Evolutionary conservation across 2,888 invertebrate species (phyloP).

Genomic region (Ecliptopera silaceata): DNA sequence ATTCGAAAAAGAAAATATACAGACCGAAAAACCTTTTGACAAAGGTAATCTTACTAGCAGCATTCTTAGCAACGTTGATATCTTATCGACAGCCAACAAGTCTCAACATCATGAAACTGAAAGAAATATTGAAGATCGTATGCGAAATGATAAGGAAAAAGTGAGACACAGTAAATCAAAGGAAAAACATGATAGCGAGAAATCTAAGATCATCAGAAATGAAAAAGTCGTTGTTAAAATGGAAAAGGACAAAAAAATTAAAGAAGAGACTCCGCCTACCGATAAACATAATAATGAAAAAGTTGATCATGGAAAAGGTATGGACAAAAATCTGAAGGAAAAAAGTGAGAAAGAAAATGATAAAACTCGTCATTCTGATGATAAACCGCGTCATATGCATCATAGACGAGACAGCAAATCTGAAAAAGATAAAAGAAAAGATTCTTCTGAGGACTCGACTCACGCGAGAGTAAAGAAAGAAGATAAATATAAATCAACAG

Average conservation of each 20-base stretch:
- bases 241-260: slow-evolving; percentile 59
- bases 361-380: slow-evolving; percentile 56
- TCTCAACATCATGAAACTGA: slow-evolving; percentile 55
- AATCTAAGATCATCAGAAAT: slow-evolving; percentile 55
- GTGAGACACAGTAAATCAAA: slow-evolving; percentile 58
- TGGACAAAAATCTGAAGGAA: slow-evolving; percentile 57
- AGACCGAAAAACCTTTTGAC: slow-evolving; percentile 66
- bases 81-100: slow-evolving; percentile 41
- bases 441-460: slow-evolving; percentile 49
- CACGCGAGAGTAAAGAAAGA: slow-evolving; percentile 63
- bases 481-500: slow-evolving; percentile 78
- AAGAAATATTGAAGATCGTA: slow-evolving; percentile 67
- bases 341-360: slow-evolving; percentile 59
- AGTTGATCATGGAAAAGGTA: slow-evolving; percentile 27
- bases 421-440: slow-evolving; percentile 68
- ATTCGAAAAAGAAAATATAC: slow-evolving; percentile 73
- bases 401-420: slow-evolving; percentile 70
- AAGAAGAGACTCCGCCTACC: slow-evolving; percentile 39
- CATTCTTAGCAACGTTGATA: slow-evolving; percentile 33
- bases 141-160: slow-evolving; percentile 71
- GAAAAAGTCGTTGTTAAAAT: slow-evolving; percentile 50
- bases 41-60: slow-evolving; percentile 57
- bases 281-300: slow-evolving; percentile 56
- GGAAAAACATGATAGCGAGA: slow-evolving; percentile 68
- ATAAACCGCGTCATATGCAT: slow-evolving; percentile 75